phyloP scores from a whole-genome alignment of 1,140 invertebrate genomes.

The Drosophila rhopaloa region DNA sequence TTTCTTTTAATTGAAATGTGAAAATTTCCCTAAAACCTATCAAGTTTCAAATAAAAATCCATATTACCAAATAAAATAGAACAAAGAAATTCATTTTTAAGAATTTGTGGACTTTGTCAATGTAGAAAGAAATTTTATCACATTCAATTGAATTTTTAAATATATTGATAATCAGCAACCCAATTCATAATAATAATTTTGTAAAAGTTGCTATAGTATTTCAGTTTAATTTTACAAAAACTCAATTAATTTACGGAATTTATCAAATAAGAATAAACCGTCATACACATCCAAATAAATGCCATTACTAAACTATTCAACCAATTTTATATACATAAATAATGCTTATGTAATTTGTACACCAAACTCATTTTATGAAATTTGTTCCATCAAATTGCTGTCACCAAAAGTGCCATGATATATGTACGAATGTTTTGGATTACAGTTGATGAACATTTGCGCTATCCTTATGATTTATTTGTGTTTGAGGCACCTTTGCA shows the following conservation, averaged over 20 bases:
- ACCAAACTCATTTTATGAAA: conserved; percentile 33
- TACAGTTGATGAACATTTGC: conserved; percentile 30
- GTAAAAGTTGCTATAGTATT: too few relatives aligned
- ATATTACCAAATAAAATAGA: background rate
- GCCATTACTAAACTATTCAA: background rate
- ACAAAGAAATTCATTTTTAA: background rate
- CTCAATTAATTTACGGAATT: too few relatives aligned
- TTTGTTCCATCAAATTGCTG: conserved; percentile 33
- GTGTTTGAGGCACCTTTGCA: conserved; percentile 46
- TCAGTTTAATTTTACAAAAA: background rate
- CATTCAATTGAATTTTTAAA: too few relatives aligned
- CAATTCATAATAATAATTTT: too few relatives aligned
- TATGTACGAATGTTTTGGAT: conserved; percentile 46
- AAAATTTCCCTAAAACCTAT: conserved; percentile 40
- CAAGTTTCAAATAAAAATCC: conserved; percentile 14
- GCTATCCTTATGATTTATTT: conserved; percentile 58
- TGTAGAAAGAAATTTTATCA: too few relatives aligned
- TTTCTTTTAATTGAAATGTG: conserved; percentile 66
- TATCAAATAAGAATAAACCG: background rate
- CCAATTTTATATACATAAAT: conserved; percentile 15
- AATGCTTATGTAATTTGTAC: conserved; percentile 17
- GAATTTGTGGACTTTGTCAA: too few relatives aligned
- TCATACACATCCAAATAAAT: background rate
- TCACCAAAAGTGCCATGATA: conserved; percentile 44
- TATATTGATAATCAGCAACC: too few relatives aligned